These are phyloP conservation scores for Lasioglossum marginatum DNA, from an alignment of 2,888 invertebrate species.

Conservation along the genomic window DNA sequence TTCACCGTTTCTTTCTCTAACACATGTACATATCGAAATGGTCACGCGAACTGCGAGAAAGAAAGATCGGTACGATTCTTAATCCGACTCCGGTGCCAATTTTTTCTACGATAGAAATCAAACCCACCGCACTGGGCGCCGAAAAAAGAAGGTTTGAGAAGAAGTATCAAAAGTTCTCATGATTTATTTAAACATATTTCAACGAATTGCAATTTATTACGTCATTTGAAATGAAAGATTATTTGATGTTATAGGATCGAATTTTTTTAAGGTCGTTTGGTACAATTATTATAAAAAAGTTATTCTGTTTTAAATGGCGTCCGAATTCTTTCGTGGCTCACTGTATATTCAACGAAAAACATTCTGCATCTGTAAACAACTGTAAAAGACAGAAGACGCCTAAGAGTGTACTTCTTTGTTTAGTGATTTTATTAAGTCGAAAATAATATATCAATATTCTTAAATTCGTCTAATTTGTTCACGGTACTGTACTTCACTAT, in stretches of 20 bases:
- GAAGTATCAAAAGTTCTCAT: not conserved
- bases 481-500: too few species aligned
- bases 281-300: too few species aligned
- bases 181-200: not conserved
- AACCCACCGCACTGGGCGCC: not conserved
- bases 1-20: not conserved
- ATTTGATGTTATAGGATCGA: not conserved
- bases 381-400: not conserved
- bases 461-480: too few species aligned
- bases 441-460: too few species aligned
- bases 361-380: too few species aligned
- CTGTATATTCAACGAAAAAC: too few species aligned
- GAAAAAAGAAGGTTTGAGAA: not conserved
- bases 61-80: not conserved
- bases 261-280: too few species aligned
- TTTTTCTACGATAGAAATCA: not conserved
- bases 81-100: not conserved
- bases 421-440: not conserved
- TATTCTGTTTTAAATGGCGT: too few species aligned
- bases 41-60: not conserved
- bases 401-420: not conserved
- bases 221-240: not conserved
- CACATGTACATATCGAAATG: not conserved
- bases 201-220: not conserved
- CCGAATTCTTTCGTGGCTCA: too few species aligned